Evolutionary conservation across 2,113 vertebrate species (phyloP), one percentile per base, ranked within the genome.

Genomic region (Triplophysa rosa): DNA sequence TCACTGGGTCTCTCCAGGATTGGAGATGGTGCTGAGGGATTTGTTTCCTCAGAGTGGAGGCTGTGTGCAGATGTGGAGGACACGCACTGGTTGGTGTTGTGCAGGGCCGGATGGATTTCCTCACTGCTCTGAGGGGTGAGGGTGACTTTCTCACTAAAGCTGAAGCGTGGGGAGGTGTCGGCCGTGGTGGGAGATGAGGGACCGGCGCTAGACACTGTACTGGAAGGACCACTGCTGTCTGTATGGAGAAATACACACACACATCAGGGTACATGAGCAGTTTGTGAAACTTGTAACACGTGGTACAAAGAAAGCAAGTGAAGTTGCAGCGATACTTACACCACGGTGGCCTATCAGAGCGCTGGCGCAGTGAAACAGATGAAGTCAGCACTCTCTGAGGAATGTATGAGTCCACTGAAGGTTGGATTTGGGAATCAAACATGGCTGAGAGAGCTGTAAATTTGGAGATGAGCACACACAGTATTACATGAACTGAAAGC

Each of bases 181-280:
- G 92, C 89, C 4, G 94, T 91, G 49, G 94, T 95, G 74, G 96
- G 97, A 11, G 97, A 98, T 1, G 96, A 97, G 0, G 96, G 96
- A 1, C 98, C 96, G 10, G 96, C 97, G 37, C 97, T 98, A 85
- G 97, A 98, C 76, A 98, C 96, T 0, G 96, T 96, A 82, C 96
- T 97, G 83, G 97, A 98, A 0, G 95, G 97, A 65, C 97, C 97
- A 47, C 97, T 99, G 94, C 97, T 98, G 85, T 97, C 98, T 99
- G 94, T 82, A 79, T 9, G 8, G 19, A 76, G 23, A 93, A 88
- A 87, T 64, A 83, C 59, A 81, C n/a, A 67, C 62, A 82, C n/a
- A 79, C 4, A 16, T 52, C 49, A 52, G 47, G 14, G 14, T 14
- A 49, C 14, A 14, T 14, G 14, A 52, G 16, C 49, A 52, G 4